Evolutionary conservation across 2,797 vertebrate genomes (phyloP).

Genomic region (Paramormyrops hopkinsi): DNA sequence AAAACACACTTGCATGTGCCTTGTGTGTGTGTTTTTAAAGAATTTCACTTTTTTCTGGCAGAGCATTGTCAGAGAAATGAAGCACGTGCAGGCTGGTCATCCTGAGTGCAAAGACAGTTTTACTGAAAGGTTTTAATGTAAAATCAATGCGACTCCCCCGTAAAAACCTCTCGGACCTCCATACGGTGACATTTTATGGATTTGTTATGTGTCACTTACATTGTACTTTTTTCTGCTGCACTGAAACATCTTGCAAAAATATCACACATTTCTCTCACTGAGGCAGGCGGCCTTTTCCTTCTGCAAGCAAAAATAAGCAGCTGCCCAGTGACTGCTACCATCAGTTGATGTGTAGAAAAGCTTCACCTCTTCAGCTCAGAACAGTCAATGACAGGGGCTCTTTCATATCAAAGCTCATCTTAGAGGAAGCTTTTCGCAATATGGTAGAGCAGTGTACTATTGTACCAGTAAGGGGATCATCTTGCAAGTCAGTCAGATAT

Average conservation of each 20-base stretch:
- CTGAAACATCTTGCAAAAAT: neutral
- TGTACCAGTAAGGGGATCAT: neutral
- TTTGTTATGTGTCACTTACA: neutral
- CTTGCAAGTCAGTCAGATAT: neutral
- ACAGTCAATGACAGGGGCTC: neutral
- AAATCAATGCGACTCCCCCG: conserved; percentile 17
- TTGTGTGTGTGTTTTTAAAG: conserved; percentile 8
- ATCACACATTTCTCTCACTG: neutral
- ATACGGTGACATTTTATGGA: conserved; percentile 11
- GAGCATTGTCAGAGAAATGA: neutral
- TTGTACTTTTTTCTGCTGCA: conserved; percentile 8
- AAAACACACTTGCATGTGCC: neutral
- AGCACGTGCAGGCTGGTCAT: neutral
- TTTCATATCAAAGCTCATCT: neutral
- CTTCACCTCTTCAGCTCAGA: neutral
- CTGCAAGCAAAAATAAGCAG: neutral
- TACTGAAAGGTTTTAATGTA: conserved; percentile 19
- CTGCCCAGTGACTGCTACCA: neutral
- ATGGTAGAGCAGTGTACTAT: neutral
- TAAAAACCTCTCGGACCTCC: conserved; percentile 10
- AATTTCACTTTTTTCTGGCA: neutral
- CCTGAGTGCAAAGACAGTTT: neutral
- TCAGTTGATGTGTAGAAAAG: neutral
- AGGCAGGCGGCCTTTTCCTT: neutral
- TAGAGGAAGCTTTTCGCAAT: neutral